phyloP scores from a whole-genome alignment of 30 jellyfish, hydroid and myxozoan genomes.

The Turritopsis rubra region DNA sequence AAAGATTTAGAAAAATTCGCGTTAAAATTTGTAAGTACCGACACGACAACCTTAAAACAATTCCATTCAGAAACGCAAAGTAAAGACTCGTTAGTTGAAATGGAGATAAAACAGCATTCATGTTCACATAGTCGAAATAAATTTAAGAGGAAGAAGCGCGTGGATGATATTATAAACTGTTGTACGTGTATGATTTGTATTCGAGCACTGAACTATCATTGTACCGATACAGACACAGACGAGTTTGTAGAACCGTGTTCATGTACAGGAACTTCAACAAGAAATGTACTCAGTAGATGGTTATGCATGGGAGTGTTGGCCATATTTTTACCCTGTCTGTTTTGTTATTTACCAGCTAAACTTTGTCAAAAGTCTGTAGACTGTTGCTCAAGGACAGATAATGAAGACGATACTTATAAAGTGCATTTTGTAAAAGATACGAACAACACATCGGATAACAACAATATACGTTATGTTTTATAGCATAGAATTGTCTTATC shows the following conservation, averaged over 20 bases:
- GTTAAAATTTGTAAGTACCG: background rate
- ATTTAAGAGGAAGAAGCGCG: background rate
- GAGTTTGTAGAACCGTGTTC: constrained; percentile 27
- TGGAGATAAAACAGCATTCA: background rate
- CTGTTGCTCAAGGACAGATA: constrained; percentile 8
- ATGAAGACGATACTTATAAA: background rate
- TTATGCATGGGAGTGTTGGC: constrained; percentile 36
- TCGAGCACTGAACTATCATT: constrained; percentile 18
- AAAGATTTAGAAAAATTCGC: background rate
- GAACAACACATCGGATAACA: background rate
- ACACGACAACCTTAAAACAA: background rate
- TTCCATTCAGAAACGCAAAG: background rate
- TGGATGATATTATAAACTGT: constrained; percentile 13
- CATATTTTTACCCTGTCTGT: constrained; percentile 28
- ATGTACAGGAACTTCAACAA: constrained; percentile 17
- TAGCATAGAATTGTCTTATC: background rate
- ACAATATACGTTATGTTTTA: background rate
- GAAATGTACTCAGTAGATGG: constrained; percentile 14
- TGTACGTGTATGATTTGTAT: constrained; percentile 32
- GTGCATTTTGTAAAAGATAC: constrained; percentile 10
- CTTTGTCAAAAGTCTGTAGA: constrained; percentile 14
- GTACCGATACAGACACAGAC: background rate
- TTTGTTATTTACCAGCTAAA: constrained; percentile 32
- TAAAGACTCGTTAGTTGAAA: background rate
- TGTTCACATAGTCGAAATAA: background rate